These are phyloP conservation scores for Pangasianodon hypophthalmus DNA, from an alignment of 2,113 vertebrate genomes.

Conservation along the genomic window DNA sequence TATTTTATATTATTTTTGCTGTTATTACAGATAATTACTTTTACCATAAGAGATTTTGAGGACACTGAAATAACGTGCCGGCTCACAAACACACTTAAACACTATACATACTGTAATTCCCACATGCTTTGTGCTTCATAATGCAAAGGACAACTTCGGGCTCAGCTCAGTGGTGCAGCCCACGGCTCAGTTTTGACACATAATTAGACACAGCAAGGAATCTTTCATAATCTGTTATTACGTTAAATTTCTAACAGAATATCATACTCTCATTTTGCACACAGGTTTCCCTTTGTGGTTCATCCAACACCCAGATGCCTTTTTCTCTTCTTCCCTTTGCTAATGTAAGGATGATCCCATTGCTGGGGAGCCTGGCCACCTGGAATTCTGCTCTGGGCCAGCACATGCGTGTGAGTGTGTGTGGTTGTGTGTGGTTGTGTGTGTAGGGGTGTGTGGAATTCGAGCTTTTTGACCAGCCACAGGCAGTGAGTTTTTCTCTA, in stretches of 20 bases:
- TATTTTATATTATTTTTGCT: constrained; percentile 17
- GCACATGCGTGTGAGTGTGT: not conserved
- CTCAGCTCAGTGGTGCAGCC: not conserved
- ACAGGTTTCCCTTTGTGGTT: not conserved
- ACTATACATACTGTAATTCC: not conserved
- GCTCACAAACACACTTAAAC: constrained; percentile 4
- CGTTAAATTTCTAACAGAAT: not conserved
- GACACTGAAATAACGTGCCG: not conserved
- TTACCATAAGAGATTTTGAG: constrained; percentile 25
- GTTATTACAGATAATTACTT: constrained; percentile 33
- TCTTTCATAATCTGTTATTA: not conserved
- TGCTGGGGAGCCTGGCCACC: constrained; percentile 47
- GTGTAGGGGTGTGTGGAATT: not conserved
- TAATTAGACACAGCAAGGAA: not conserved
- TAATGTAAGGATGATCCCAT: constrained; percentile 12
- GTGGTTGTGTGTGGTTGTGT: not conserved
- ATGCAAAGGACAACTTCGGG: not conserved
- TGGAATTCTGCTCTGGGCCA: constrained; percentile 58
- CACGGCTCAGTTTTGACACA: not conserved
- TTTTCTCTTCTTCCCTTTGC: not conserved
- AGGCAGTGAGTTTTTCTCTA: constrained; percentile 31
- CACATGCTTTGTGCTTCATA: not conserved
- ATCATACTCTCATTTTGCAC: not conserved
- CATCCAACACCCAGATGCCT: constrained; percentile 6
- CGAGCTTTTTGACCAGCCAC: constrained; percentile 35